Percentiles rank a stretch among this genome's conserved stretches.
Conservation (phyloP, 2,113 vertebrate genomes). For the Steatornis caripensis region DNA sequence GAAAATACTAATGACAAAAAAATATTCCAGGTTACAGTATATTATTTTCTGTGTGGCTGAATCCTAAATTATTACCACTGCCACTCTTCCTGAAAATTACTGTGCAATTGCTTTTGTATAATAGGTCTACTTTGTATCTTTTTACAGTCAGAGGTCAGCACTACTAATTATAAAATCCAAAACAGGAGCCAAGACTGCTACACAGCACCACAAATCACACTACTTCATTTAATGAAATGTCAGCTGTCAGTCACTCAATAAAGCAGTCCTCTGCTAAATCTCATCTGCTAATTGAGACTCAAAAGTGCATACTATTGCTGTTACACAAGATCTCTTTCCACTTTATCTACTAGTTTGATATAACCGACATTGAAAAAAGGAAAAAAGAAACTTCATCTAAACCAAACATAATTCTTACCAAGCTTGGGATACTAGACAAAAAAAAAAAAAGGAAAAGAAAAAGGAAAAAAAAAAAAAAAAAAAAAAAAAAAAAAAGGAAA, state of each 20-base stretch:
- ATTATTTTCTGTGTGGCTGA: neutral
- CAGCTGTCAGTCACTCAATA: neutral
- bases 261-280: neutral
- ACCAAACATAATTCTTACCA: neutral
- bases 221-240: neutral
- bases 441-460: neutral
- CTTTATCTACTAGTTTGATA: neutral
- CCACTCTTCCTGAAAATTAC: neutral
- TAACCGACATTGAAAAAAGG: neutral
- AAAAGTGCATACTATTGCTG: neutral
- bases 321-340: neutral
- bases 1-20: neutral
- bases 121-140: neutral
- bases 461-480: neutral
- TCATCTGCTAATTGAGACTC: neutral
- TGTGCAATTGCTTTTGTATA: neutral
- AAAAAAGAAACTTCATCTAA: neutral
- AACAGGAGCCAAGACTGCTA: neutral
- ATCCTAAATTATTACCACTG: neutral
- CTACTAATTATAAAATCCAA: neutral
- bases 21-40: neutral
- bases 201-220: neutral
- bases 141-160: neutral
- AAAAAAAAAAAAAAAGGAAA: neutral
- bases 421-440: neutral